Conservation (phyloP, 1,140 invertebrate species). For the Linepithema humile region DNA sequence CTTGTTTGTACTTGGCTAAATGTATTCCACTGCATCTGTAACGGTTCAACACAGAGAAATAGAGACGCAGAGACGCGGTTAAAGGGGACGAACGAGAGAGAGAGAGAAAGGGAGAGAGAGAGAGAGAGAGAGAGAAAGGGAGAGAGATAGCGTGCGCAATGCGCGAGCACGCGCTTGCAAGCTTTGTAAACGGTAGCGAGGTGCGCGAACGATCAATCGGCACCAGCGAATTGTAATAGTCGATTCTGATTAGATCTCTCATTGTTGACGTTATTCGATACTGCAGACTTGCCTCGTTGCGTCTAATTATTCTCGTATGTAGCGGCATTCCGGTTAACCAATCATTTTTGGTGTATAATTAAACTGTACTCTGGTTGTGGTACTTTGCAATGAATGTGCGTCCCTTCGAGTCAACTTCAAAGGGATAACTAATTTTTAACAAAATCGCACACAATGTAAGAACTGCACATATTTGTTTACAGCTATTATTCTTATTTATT, state of each 20-base stretch:
- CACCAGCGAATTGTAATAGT: slow-evolving; percentile 70
- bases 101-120: background rate
- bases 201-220: slow-evolving; percentile 68
- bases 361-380: slow-evolving; percentile 36
- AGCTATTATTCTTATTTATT: too few species aligned
- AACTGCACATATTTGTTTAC: background rate
- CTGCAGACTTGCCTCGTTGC: slow-evolving; percentile 65
- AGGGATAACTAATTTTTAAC: background rate
- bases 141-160: slow-evolving; percentile 6
- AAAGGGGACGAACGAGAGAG: slow-evolving; percentile 38
- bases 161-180: slow-evolving; percentile 70
- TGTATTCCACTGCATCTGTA: slow-evolving; percentile 62
- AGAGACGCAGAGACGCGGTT: slow-evolving; percentile 40
- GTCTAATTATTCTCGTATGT: slow-evolving; percentile 67
- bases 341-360: slow-evolving; percentile 64
- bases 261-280: slow-evolving; percentile 73
- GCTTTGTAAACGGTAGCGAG: slow-evolving; percentile 73
- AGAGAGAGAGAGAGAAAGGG: background rate
- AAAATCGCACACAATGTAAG: background rate
- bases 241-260: slow-evolving; percentile 75
- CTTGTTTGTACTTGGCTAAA: slow-evolving; percentile 64
- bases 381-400: slow-evolving; percentile 12
- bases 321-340: slow-evolving; percentile 37
- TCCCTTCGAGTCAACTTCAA: background rate
- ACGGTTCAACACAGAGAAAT: slow-evolving; percentile 67